Percentiles rank a stretch among this genome's conserved stretches.
These are phyloP conservation scores for Mastacembelus armatus DNA, from an alignment of 2,797 vertebrate genomes.

Conservation along the genomic window DNA sequence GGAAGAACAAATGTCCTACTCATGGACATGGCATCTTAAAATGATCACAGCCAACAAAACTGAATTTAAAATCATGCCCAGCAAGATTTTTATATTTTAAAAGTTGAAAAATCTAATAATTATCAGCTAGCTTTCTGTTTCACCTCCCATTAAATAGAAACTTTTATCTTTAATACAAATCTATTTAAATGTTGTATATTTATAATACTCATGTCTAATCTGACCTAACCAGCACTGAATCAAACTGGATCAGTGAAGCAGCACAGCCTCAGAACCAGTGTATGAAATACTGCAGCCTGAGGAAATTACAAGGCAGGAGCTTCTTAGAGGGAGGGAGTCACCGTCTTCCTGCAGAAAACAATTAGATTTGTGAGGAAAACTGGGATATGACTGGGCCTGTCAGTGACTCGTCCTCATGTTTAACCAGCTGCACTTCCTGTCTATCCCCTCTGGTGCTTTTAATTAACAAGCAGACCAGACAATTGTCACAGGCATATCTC, in stretches of 20 bases:
- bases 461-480: slow-evolving; percentile 59
- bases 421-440: slow-evolving; percentile 74
- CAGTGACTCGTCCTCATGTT: slow-evolving; percentile 54
- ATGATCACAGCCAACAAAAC: neutral
- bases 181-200: neutral
- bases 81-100: neutral
- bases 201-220: neutral
- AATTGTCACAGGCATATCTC: slow-evolving; percentile 23
- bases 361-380: slow-evolving; percentile 48
- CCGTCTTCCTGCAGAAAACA: slow-evolving; percentile 66
- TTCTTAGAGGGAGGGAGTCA: slow-evolving; percentile 40
- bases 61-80: neutral
- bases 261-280: slow-evolving; percentile 25
- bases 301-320: slow-evolving; percentile 72
- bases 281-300: slow-evolving; percentile 37
- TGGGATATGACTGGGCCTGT: slow-evolving; percentile 39
- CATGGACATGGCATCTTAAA: neutral
- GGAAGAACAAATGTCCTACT: neutral
- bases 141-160: no score
- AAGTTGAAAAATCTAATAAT: neutral
- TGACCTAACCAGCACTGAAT: neutral
- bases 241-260: slow-evolving; percentile 11
- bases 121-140: no score
- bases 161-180: no score
- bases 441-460: slow-evolving; percentile 37